These are phyloP conservation scores for Tetragnatha montana DNA, from an alignment of 2,888 invertebrate genomes.

Conservation along the genomic window DNA sequence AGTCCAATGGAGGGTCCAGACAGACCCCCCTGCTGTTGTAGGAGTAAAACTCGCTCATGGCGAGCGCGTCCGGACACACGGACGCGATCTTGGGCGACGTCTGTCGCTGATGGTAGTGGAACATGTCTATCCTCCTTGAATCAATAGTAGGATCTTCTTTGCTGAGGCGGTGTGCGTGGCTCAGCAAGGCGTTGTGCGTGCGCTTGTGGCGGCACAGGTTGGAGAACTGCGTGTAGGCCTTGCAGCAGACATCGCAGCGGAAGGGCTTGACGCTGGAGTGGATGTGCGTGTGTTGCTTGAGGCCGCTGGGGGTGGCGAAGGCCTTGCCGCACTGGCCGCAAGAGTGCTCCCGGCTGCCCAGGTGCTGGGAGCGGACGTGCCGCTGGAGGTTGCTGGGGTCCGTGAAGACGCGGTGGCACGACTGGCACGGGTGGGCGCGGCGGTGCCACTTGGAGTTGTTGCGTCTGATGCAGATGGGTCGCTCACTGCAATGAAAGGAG, in stretches of 20 bases:
- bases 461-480: not conserved
- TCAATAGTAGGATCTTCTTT: too few species aligned
- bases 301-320: constrained; percentile 96
- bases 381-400: constrained; percentile 97
- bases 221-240: constrained; percentile 99
- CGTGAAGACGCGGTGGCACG: constrained; percentile 89
- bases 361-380: constrained; percentile 96
- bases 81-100: constrained; percentile 71
- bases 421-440: constrained; percentile 82
- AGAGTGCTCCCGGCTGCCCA: constrained; percentile 95
- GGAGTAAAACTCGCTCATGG: constrained; percentile 53
- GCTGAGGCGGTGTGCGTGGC: not conserved
- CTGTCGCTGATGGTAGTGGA: constrained; percentile 52
- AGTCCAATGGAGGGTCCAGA: constrained; percentile 41
- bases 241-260: constrained; percentile 89
- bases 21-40: constrained; percentile 70
- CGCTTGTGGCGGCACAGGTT: constrained; percentile 99
- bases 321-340: constrained; percentile 99
- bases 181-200: constrained; percentile 82
- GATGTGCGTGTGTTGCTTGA: constrained; percentile 99
- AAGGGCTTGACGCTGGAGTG: constrained; percentile 99
- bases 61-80: constrained; percentile 68
- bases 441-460: constrained; percentile 14
- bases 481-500: constrained; percentile 14
- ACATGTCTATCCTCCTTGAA: too few species aligned